These are phyloP conservation scores for Heterochromis multidens DNA, from an alignment of 2,113 vertebrate species.

Conservation along the genomic window DNA sequence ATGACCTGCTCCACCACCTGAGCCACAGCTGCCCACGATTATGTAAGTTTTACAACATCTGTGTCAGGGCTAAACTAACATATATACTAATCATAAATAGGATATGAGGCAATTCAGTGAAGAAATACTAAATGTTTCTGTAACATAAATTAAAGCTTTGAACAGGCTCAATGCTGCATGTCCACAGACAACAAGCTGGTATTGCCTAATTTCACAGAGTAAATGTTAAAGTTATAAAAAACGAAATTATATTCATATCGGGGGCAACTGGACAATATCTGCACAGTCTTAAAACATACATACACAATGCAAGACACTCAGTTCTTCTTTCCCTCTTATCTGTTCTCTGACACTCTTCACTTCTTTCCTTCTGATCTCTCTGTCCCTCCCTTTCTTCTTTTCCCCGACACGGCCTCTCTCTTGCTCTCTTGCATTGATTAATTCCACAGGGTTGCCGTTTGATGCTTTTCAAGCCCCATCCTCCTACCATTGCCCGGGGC, in stretches of 20 bases:
- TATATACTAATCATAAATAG: background rate
- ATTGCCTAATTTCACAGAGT: background rate
- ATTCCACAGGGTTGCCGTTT: conserved; percentile 50
- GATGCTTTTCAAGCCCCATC: conserved; percentile 47
- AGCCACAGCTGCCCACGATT: too few relatives aligned
- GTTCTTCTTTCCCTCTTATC: background rate
- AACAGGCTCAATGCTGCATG: background rate
- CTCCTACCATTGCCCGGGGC: conserved; percentile 51
- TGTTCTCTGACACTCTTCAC: conserved; percentile 3
- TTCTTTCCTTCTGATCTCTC: conserved; percentile 29
- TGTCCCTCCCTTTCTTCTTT: conserved; percentile 21
- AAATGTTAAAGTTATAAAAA: background rate
- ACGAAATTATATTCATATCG: background rate
- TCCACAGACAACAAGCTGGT: background rate
- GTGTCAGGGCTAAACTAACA: too few relatives aligned
- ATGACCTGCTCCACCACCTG: too few relatives aligned
- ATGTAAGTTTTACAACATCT: too few relatives aligned
- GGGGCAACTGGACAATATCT: background rate
- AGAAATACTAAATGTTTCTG: background rate
- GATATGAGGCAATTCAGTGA: background rate
- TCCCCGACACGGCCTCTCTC: conserved; percentile 1
- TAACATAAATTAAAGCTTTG: background rate
- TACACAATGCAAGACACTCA: background rate
- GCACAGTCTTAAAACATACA: background rate
- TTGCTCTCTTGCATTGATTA: conserved; percentile 49